phyloP scores from a whole-genome alignment of 2,113 vertebrate genomes.

The Progne subis region DNA sequence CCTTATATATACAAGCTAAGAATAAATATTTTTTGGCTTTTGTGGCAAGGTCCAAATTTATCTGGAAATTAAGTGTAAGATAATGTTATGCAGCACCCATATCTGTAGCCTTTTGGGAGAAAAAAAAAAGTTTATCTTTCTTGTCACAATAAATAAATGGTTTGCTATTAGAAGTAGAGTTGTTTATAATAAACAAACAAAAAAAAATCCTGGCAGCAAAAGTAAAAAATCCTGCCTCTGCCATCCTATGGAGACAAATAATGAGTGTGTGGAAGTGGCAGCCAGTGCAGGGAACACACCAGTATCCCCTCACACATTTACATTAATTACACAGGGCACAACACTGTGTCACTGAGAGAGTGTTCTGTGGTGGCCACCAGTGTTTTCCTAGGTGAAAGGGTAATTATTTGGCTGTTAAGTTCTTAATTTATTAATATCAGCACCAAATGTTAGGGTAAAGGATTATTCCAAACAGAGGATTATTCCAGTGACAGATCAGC shows the following conservation, averaged over 20 bases:
- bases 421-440: conserved; percentile 76
- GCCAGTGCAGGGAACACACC: conserved; percentile 53
- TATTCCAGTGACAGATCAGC: conserved; percentile 57
- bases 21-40: background rate
- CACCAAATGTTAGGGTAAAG: conserved; percentile 66
- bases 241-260: background rate
- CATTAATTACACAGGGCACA: conserved; percentile 69
- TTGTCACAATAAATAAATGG: background rate
- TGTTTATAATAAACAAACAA: background rate
- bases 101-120: background rate
- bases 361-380: conserved; percentile 51
- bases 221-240: background rate
- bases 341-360: conserved; percentile 53
- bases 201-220: background rate
- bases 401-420: conserved; percentile 75
- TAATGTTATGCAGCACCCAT: background rate
- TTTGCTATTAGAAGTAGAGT: background rate
- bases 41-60: background rate
- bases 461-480: conserved; percentile 63
- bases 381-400: conserved; percentile 76
- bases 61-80: background rate
- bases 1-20: background rate
- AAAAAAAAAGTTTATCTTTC: background rate
- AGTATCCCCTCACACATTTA: conserved; percentile 49
- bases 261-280: conserved; percentile 59